Base-by-base conservation (phyloP, 2,888 invertebrate species). In the Anagyrus pseudococci region DNA sequence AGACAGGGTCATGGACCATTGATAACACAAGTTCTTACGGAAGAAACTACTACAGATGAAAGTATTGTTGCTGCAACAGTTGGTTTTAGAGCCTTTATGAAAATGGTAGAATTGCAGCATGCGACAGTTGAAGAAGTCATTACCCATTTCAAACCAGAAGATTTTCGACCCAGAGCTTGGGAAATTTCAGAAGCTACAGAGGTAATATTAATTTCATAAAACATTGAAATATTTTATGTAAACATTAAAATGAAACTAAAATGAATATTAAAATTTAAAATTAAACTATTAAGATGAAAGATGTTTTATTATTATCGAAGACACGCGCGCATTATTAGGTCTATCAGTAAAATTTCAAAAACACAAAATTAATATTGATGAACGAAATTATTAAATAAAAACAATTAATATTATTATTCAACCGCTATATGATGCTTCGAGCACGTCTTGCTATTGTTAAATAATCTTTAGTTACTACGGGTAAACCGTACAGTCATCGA, bases 101-200 rank as follows among this genome's bases (percentile, higher is more conserved):
- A 88, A 74, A 92, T 94, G 92, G 88, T 94, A 8, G 91, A 92
- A 76, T 83, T 89, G 62, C 88, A 89, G 73, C 89, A 92, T 75
- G 88, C 89, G 54, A 89, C 91, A 1, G 90, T 94, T 22, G 93
- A 94, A 80, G 92, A 93, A 81, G 89, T 93, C 22, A 90, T 94
- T 69, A 88, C 90, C 2, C 88, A 91, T 73, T 92, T 94, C 75
- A 88, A 87, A 64, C 92, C 92, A 2, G 91, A 93, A 81, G 94
- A 94, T 81, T 94, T 94, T 77, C 88, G 89, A 67, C 87, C 90
- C 47, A 87, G 89, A 64, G 88, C 90, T 75, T 93, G 93, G 93
- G 93, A 93, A 84, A 84, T 87, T 67, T 86, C 87, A 71, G 89
- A 89, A 82, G 85, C 87, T 50, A 82, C 84, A 65, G 87, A 89